Base-by-base conservation (phyloP, 2,888 invertebrate species). In the Prenolepis imparis region DNA sequence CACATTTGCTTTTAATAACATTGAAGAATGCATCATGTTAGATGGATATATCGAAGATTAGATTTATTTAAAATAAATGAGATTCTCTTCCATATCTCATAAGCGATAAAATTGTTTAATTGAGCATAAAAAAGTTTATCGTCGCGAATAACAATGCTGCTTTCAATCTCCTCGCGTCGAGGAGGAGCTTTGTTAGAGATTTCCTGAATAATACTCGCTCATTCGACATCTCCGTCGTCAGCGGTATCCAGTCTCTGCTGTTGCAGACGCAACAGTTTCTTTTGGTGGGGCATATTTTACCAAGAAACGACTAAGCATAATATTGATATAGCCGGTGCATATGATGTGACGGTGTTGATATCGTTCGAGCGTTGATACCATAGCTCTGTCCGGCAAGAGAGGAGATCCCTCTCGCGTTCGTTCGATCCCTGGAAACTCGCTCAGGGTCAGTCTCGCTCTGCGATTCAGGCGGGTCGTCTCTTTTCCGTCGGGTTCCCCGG, bases 231-330 rank as follows among this genome's bases (percentile, higher is more conserved):
- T 63, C n/a, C 39, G 67, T 44, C 73, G n/a, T 57, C 73, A 61
- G 36, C 52, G 64, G 80, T 85, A 80, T 86, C 86, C 83, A 82
- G 70, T 83, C 83, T 68, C 85, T 57, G 59, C 44, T 68, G 61
- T 44, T 87, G 90, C 87, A 90, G 90, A 90, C 90, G 85, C 90
- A 91, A 90, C 90, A 91, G 86, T 88, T 91, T 87, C 86, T 83
- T 72, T 41, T 57, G 86, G 88, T 82, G 86, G 86, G 82, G 87
- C 88, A 85, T 74, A 88, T 87, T 91, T 92, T 92, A 92, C 92
- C 89, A 83, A 87, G 92, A 92, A 92, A 90, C 91, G 88, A 91
- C 91, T 91, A 90, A 92, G 92, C 92, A 92, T 91, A 91, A 92
- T 92, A 92, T 92, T 90, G 92, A 92, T 92, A 90, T 91, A 90